Conservation (phyloP, 2,113 vertebrate genomes). For the Ctenodactylus gundi region DNA sequence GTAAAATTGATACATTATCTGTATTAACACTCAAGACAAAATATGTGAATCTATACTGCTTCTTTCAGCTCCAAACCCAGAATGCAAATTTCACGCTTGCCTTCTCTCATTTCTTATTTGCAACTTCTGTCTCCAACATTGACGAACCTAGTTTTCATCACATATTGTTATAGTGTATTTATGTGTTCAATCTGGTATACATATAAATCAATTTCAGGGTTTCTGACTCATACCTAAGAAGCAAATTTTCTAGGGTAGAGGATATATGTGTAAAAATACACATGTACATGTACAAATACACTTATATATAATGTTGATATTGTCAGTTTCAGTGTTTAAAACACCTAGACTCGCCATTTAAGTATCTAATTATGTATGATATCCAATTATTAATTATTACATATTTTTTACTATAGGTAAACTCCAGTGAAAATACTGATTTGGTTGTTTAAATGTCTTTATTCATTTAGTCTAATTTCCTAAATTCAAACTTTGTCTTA, state of each 20-base stretch:
- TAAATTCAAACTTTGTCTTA: too few species aligned
- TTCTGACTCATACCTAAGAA: neutral
- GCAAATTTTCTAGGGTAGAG: neutral
- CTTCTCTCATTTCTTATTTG: neutral
- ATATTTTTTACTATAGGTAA: too few species aligned
- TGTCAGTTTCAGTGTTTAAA: too few species aligned
- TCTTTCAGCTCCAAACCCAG: neutral
- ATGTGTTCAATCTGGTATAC: neutral
- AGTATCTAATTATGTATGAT: too few species aligned
- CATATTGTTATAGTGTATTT: neutral
- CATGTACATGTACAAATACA: neutral
- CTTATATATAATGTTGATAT: too few species aligned
- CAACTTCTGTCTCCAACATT: neutral
- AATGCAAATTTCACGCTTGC: neutral
- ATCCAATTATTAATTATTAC: too few species aligned
- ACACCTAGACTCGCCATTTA: too few species aligned
- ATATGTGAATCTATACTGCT: neutral
- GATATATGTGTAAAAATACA: neutral
- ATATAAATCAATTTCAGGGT: neutral
- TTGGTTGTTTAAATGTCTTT: too few species aligned
- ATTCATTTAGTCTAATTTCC: too few species aligned
- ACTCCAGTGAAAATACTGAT: neutral
- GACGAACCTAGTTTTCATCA: neutral
- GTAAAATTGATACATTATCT: neutral
- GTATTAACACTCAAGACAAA: neutral